A percentile compares a stretch with the other conserved stretches of the same genome.
These are phyloP conservation scores for Drosophila yooni DNA, from an alignment of 2,888 invertebrate genomes.

Conservation along the genomic window DNA sequence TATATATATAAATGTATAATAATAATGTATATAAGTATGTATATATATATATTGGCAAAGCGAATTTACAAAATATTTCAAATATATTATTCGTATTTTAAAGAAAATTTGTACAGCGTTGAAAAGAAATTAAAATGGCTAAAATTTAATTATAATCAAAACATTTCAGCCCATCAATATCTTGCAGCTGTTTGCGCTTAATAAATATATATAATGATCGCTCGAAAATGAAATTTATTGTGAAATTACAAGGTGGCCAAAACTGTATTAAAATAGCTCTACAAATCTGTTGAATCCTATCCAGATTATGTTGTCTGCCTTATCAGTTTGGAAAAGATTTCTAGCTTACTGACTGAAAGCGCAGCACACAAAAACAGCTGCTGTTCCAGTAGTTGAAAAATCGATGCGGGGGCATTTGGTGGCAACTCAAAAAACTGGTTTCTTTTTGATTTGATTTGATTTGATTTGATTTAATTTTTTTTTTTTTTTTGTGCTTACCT, in stretches of 20 bases:
- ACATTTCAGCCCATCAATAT: neutral
- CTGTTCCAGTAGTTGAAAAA: constrained; percentile 48
- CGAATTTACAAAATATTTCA: constrained; percentile 32
- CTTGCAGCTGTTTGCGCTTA: neutral
- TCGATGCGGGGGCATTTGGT: constrained; percentile 49
- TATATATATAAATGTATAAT: neutral
- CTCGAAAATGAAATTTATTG: neutral
- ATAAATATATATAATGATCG: neutral
- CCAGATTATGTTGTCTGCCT: neutral
- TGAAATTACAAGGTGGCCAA: neutral
- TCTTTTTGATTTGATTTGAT: neutral
- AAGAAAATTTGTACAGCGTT: constrained; percentile 39
- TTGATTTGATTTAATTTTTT: neutral
- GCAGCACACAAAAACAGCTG: constrained; percentile 21
- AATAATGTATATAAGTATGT: constrained; percentile 26
- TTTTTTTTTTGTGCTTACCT: constrained; percentile 86
- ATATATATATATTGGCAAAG: constrained; percentile 11
- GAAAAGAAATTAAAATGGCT: constrained; percentile 8
- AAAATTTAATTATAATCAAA: neutral
- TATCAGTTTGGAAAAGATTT: neutral
- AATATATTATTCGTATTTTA: constrained; percentile 4
- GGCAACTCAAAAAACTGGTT: constrained; percentile 32
- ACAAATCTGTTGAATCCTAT: neutral
- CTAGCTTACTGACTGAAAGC: constrained; percentile 16
- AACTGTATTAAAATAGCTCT: neutral